phyloP scores from a whole-genome alignment of 2,888 invertebrate species.

The Lepidocyrtoides sp. region DNA sequence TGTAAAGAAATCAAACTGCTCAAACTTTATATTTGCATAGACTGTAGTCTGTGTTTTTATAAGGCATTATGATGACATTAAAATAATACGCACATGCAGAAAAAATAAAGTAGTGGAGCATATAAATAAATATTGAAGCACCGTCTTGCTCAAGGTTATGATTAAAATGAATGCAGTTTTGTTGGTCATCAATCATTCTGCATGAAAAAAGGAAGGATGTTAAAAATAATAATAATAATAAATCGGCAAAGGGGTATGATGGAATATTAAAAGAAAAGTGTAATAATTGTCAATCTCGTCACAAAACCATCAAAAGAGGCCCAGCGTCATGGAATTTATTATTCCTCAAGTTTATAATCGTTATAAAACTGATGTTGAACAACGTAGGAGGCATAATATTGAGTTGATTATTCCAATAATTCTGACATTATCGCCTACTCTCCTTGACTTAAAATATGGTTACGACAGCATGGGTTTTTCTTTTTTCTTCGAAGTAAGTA shows the following conservation, averaged over 20 bases:
- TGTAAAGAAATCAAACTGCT: neutral
- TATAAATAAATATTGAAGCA: neutral
- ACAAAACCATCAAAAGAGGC: too few relatives aligned
- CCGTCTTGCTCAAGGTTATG: neutral
- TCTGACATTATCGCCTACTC: too few relatives aligned
- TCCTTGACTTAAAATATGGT: too few relatives aligned
- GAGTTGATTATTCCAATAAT: too few relatives aligned
- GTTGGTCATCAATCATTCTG: neutral
- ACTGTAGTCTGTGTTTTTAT: neutral
- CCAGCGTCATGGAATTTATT: too few relatives aligned
- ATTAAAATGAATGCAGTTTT: constrained; percentile 3
- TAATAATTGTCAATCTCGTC: too few relatives aligned
- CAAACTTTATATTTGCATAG: neutral
- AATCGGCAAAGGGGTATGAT: too few relatives aligned
- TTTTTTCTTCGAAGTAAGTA: too few relatives aligned
- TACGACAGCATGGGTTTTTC: too few relatives aligned
- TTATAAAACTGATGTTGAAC: neutral
- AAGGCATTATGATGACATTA: neutral
- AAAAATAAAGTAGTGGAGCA: neutral
- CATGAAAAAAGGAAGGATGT: neutral
- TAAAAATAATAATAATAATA: too few relatives aligned
- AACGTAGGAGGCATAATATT: neutral
- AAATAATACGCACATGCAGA: neutral
- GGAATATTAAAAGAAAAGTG: too few relatives aligned
- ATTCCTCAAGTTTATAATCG: too few relatives aligned